These are phyloP conservation scores for Myripristis jacobus DNA, from an alignment of 2,797 vertebrate species.

Conservation along the genomic window DNA sequence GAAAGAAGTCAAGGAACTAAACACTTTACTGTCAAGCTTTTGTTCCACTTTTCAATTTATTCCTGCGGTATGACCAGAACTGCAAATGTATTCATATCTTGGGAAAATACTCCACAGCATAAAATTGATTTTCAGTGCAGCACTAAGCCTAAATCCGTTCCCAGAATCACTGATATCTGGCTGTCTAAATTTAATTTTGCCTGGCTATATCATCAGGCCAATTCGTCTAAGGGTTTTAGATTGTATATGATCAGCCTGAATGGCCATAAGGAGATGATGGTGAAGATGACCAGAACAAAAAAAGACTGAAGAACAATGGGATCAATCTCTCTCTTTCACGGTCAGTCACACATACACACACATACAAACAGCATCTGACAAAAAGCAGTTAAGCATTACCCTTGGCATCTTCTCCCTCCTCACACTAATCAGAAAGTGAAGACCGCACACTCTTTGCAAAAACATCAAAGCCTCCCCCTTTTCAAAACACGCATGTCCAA, in stretches of 20 bases:
- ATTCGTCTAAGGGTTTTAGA: not conserved
- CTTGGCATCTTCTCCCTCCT: not conserved
- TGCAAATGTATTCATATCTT: conserved; percentile 17
- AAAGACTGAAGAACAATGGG: conserved; percentile 5
- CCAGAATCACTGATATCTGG: not conserved
- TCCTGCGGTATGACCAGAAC: conserved; percentile 8
- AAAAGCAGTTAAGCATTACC: not conserved
- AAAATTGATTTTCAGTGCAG: conserved; percentile 7
- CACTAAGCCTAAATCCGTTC: not conserved
- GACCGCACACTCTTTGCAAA: not conserved
- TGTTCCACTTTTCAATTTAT: conserved; percentile 12
- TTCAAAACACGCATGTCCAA: conserved; percentile 1
- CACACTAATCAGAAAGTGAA: not conserved
- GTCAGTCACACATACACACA: not conserved
- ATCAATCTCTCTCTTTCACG: conserved; percentile 4
- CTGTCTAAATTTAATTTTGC: conserved; percentile 1
- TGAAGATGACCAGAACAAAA: conserved; percentile 2
- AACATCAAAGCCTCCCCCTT: conserved; percentile 1
- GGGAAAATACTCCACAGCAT: conserved; percentile 13
- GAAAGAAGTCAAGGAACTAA: conserved; percentile 24
- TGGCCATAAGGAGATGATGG: not conserved
- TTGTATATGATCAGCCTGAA: not conserved
- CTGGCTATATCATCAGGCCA: not conserved
- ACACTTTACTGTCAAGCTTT: conserved; percentile 9
- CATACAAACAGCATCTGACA: conserved; percentile 3